phyloP scores from a whole-genome alignment of 2,888 invertebrate species.

The Arctia plantaginis region DNA sequence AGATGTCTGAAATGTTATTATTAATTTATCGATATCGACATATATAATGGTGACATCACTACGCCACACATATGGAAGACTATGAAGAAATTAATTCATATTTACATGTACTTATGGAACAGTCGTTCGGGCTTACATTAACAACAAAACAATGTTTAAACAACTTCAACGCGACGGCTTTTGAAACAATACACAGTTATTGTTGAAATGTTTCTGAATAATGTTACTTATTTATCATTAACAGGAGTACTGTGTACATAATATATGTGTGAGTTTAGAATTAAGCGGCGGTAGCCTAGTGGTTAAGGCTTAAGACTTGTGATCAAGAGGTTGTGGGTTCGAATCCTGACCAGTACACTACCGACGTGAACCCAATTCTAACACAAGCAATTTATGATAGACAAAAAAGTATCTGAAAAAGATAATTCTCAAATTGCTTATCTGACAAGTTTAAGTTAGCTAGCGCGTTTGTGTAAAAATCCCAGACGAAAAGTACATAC shows the following conservation, averaged over 20 bases:
- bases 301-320: no score
- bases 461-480: background rate
- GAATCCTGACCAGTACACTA: no score
- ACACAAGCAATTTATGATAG: no score
- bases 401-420: no score
- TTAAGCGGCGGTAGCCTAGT: background rate
- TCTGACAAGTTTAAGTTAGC: no score
- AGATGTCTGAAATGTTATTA: no score
- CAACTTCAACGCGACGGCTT: constrained; percentile 18
- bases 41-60: constrained; percentile 43
- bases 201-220: background rate
- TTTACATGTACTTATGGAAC: constrained; percentile 73
- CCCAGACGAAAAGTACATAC: background rate
- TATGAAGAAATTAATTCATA: constrained; percentile 79
- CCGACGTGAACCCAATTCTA: no score
- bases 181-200: constrained; percentile 7
- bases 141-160: constrained; percentile 17
- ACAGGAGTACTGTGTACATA: no score
- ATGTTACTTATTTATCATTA: constrained; percentile 12
- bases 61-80: constrained; percentile 58
- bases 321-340: no score
- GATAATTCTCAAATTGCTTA: no score
- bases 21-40: constrained; percentile 11
- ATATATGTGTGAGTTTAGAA: background rate
- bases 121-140: constrained; percentile 50